Base-by-base conservation (phyloP, 1,140 invertebrate species). In the Heliothis virescens region DNA sequence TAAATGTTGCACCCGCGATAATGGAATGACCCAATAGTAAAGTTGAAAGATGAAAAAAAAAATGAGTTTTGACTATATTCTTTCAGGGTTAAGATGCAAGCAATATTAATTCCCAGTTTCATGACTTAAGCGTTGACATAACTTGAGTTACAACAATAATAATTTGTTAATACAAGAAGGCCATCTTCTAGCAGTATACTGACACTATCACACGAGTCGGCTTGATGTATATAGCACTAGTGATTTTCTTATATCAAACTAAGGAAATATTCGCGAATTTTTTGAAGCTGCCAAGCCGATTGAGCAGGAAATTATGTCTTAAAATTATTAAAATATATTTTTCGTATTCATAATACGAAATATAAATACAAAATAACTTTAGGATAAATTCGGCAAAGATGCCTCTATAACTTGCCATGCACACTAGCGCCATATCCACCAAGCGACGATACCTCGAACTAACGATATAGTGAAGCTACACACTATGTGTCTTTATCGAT, bases 121-220 rank as follows among this genome's bases (percentile, higher is more conserved):
- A 67, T 48, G 3, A 11, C 63, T 16, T 13, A 18, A 48, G 11
- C 63, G 9, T 72, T 18, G 34, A 62, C 50, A 62, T 50, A 75
- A 75, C n/a, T 75, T 59, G 12, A 5, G 15, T 55, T 60, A 75
- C 72, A 71, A 53, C 48, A 52, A 71, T 53, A 71, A 71, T 71
- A 41, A 15, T 52, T 59, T 75, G 16, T 59, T 60, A 71, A 53
- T 26, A 57, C 9, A 41, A 47, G 47, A 76, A 80, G 63, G 79
- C 79, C 79, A 60, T 80, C 26, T 4, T 69, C 73, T 80, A 80
- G 73, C 79, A 67, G 53, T 76, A 69, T 71, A 60, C 72, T 71
- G 60, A 55, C 69, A 34, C 50, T 74, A 63, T 72, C 53, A 72
- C 69, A 72, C 26, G 50, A 62, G 47, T 62, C 55, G 4, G n/a